These are phyloP conservation scores for Phoeniculus purpureus DNA, from an alignment of 2,797 vertebrate species.

Conservation along the genomic window DNA sequence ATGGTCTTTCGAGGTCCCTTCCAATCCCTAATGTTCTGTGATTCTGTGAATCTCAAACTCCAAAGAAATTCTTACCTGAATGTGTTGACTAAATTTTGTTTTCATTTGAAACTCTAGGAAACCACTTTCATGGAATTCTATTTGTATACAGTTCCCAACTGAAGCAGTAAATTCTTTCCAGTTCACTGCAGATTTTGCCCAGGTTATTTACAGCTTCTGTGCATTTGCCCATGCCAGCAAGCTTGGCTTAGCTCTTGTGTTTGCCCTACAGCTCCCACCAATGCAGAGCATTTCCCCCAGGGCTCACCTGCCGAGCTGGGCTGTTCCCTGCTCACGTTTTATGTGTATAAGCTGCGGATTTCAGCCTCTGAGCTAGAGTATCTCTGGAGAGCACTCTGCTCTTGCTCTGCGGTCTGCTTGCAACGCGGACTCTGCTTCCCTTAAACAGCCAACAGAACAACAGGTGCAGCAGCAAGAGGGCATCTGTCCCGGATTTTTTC, in stretches of 20 bases:
- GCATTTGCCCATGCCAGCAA: neutral
- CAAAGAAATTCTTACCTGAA: slow-evolving; percentile 17
- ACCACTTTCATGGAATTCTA: slow-evolving; percentile 40
- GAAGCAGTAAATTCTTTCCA: slow-evolving; percentile 51
- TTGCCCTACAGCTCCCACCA: neutral
- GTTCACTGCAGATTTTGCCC: slow-evolving; percentile 18
- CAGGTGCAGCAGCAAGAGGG: slow-evolving; percentile 57
- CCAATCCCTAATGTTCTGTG: no score
- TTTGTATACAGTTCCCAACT: slow-evolving; percentile 34
- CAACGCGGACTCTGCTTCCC: slow-evolving; percentile 12
- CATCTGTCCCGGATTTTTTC: slow-evolving; percentile 24
- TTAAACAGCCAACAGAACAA: slow-evolving; percentile 58
- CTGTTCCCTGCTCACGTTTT: neutral
- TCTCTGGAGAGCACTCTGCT: neutral
- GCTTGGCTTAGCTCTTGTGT: neutral
- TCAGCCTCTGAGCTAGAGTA: neutral
- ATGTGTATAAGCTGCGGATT: neutral
- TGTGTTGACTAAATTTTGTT: neutral
- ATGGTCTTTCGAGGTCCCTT: no score
- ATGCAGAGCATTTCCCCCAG: neutral
- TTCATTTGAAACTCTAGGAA: slow-evolving; percentile 33
- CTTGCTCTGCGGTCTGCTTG: neutral
- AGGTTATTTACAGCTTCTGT: slow-evolving; percentile 36
- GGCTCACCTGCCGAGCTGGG: neutral
- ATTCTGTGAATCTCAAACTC: neutral